phyloP scores from a whole-genome alignment of 2,113 vertebrate genomes.

The Strix uralensis region DNA sequence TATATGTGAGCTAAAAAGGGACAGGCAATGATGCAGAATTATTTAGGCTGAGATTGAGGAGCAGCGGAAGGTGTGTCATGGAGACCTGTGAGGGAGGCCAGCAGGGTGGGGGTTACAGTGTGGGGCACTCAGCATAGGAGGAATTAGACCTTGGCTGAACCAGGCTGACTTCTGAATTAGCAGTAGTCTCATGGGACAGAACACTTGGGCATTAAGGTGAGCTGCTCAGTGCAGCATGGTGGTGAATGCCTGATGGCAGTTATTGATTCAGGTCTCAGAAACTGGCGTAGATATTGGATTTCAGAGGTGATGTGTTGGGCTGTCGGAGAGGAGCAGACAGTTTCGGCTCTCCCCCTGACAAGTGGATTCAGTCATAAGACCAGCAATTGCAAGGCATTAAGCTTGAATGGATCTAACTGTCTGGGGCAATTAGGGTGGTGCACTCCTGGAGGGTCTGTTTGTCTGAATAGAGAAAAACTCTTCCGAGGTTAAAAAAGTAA shows the following conservation, averaged over 20 bases:
- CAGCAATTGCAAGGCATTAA: not conserved
- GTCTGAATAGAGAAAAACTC: not conserved
- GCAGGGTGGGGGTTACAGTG: not conserved
- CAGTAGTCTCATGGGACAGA: not conserved
- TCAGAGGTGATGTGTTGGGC: slow-evolving; percentile 4
- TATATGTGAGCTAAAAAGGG: not conserved
- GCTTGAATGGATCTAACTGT: not conserved
- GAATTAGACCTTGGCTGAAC: not conserved
- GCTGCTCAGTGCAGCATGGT: not conserved
- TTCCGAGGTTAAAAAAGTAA: not conserved
- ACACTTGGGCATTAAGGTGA: not conserved
- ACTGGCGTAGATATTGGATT: not conserved
- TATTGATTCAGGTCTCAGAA: slow-evolving; percentile 17
- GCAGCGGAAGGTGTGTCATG: not conserved
- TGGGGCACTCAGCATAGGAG: not conserved
- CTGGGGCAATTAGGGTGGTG: not conserved
- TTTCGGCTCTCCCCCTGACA: not conserved
- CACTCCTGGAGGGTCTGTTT: not conserved
- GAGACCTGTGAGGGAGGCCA: not conserved
- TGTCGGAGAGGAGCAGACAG: not conserved
- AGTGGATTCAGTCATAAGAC: not conserved
- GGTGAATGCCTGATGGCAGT: not conserved
- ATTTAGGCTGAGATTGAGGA: not conserved
- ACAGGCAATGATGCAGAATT: not conserved
- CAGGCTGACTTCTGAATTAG: not conserved